Evolutionary conservation across 2,888 invertebrate genomes (phyloP).

Genomic region (Agrilus biguttatus): DNA sequence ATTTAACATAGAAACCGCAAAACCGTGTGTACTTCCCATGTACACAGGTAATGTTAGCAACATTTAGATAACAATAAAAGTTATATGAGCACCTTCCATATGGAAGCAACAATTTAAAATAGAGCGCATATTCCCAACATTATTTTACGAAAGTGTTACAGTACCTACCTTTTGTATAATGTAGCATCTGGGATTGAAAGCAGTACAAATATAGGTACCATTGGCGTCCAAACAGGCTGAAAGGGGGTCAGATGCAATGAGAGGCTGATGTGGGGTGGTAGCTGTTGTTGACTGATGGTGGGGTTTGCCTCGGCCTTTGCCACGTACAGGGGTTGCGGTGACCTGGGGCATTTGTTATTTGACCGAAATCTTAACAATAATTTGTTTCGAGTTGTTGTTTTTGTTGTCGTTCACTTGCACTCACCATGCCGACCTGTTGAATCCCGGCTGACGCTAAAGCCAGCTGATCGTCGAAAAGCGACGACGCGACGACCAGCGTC

Average conservation of each 20-base stretch:
- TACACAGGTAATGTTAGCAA: too few relatives aligned
- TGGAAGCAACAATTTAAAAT: slow-evolving; percentile 2
- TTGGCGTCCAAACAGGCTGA: slow-evolving; percentile 37
- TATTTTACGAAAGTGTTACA: too few relatives aligned
- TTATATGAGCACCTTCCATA: slow-evolving; percentile 1
- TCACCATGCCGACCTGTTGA: slow-evolving; percentile 37
- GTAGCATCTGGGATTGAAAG: slow-evolving; percentile 46
- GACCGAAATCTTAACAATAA: slow-evolving; percentile 25
- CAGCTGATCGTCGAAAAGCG: slow-evolving; percentile 23
- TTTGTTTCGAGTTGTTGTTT: slow-evolving; percentile 25
- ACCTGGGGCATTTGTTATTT: slow-evolving; percentile 27
- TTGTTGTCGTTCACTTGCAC: slow-evolving; percentile 19
- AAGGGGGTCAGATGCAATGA: slow-evolving; percentile 22
- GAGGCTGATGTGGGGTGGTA: neutral
- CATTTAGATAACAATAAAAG: too few relatives aligned
- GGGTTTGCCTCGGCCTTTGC: slow-evolving; percentile 21
- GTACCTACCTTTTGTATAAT: slow-evolving; percentile 47
- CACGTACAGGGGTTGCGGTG: slow-evolving; percentile 8
- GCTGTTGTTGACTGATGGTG: slow-evolving; percentile 12
- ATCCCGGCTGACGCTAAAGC: slow-evolving; percentile 20
- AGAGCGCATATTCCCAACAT: too few relatives aligned
- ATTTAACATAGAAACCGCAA: too few relatives aligned
- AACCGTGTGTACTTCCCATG: too few relatives aligned
- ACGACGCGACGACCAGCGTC: slow-evolving; percentile 18
- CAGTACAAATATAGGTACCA: slow-evolving; percentile 46